Percentiles rank a stretch among this genome's conserved stretches.
Evolutionary conservation across 1,140 invertebrate genomes (phyloP).

Genomic region (Fopius arisanus): DNA sequence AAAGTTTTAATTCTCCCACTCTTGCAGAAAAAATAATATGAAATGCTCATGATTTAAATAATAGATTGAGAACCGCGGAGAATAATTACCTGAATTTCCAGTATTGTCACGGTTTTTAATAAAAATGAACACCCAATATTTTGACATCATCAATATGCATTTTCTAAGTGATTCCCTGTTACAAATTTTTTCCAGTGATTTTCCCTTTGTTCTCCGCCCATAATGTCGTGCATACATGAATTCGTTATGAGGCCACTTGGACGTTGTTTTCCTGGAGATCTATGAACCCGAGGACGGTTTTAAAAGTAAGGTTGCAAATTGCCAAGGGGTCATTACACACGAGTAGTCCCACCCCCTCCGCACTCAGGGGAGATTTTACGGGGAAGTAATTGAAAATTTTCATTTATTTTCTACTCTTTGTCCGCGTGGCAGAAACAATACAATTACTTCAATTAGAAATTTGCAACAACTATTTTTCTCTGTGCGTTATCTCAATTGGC

Average conservation of each 20-base stretch:
- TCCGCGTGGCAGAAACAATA: too few species aligned
- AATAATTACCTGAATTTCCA: too few species aligned
- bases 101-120: too few species aligned
- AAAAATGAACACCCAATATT: neutral
- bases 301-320: constrained; percentile 11
- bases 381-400: neutral
- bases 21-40: too few species aligned
- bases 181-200: neutral
- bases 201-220: neutral
- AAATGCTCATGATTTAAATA: too few species aligned
- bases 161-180: neutral
- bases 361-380: neutral
- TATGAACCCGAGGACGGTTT: constrained; percentile 7
- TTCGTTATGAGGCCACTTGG: constrained; percentile 8
- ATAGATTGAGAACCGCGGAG: too few species aligned
- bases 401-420: neutral
- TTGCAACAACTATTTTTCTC: too few species aligned
- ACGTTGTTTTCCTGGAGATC: constrained; percentile 11
- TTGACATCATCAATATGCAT: neutral
- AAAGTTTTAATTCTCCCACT: too few species aligned
- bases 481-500: too few species aligned
- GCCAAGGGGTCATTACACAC: constrained; percentile 4
- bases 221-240: constrained; percentile 14
- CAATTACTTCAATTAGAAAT: too few species aligned
- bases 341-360: neutral